A percentile compares a stretch with the other conserved stretches of the same genome.
Conservation (phyloP, 2,797 vertebrate species). For the Platalea minor region DNA sequence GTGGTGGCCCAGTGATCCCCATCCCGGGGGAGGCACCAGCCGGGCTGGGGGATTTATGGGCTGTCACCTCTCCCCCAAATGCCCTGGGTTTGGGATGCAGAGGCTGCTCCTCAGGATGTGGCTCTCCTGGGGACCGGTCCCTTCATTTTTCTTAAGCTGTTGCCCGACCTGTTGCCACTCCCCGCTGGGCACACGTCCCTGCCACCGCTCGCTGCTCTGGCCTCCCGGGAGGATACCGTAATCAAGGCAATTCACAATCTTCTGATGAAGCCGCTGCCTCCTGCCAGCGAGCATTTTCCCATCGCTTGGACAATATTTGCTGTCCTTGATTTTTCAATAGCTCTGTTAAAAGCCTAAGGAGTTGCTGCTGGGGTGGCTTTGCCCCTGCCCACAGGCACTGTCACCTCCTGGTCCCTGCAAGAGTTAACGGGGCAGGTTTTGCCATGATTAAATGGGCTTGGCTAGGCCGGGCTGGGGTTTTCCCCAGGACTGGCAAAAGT, state of each 20-base stretch:
- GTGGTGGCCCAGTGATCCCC: not conserved
- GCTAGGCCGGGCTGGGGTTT: not conserved
- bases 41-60: rapidly evolving
- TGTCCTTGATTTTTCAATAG: not conserved
- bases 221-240: not conserved
- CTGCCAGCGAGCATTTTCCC: not conserved
- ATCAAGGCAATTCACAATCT: not conserved
- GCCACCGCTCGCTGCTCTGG: rapidly evolving
- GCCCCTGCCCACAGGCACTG: rapidly evolving
- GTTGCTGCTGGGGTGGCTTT: not conserved
- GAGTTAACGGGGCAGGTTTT: not conserved
- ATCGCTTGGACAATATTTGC: not conserved
- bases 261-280: not conserved
- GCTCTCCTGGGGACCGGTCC: not conserved
- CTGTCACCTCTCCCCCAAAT: rapidly evolving
- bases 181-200: rapidly evolving
- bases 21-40: not conserved
- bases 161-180: not conserved
- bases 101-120: not conserved
- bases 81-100: rapidly evolving
- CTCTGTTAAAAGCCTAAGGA: not conserved
- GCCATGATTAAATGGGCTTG: not conserved
- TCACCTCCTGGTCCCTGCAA: not conserved
- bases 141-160: not conserved
- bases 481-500: not conserved